phyloP scores from a whole-genome alignment of 2,113 vertebrate genomes.

The Phylloscopus trochiloides region DNA sequence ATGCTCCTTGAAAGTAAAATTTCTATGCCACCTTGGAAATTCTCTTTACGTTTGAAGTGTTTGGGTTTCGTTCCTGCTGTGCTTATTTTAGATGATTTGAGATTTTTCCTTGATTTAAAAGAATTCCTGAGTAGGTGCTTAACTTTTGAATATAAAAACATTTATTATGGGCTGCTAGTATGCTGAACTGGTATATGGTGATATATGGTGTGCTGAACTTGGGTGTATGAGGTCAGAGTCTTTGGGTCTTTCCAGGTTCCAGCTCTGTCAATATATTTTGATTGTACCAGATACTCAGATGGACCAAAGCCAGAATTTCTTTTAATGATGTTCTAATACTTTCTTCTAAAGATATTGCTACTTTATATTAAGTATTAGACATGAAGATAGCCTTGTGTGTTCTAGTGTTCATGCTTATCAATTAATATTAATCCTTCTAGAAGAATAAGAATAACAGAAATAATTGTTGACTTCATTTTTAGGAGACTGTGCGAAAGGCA shows the following conservation, averaged over 20 bases:
- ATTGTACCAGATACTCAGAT: background rate
- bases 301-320: background rate
- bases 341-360: background rate
- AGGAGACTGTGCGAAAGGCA: slow-evolving; percentile 97
- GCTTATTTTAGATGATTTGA: background rate
- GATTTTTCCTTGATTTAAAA: background rate
- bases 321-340: background rate
- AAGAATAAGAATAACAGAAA: background rate
- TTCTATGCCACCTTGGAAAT: background rate
- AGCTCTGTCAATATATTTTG: background rate
- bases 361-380: background rate
- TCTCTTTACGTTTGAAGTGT: background rate
- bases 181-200: background rate
- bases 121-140: background rate
- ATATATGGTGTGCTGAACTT: background rate
- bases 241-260: background rate
- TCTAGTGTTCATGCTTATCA: background rate
- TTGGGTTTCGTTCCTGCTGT: background rate
- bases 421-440: background rate
- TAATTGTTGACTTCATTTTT: slow-evolving; percentile 47
- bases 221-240: background rate
- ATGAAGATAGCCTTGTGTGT: background rate
- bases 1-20: background rate
- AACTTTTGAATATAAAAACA: background rate
- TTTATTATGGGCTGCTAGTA: background rate